Conservation (phyloP, 1,140 invertebrate genomes). For the Campoletis sonorensis region DNA sequence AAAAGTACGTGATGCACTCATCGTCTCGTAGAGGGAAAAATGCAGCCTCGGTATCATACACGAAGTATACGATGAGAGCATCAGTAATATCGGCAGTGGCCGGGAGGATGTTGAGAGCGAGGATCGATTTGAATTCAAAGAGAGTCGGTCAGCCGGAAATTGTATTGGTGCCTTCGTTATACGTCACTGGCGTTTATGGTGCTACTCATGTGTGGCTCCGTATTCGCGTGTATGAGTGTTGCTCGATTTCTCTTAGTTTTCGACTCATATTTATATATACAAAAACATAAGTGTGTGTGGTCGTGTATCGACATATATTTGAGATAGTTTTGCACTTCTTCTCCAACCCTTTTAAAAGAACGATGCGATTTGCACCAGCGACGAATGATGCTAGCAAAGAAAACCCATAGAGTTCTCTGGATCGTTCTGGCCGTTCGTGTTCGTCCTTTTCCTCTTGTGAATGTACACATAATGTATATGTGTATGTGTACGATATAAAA, state of each 20-base stretch:
- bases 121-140: constrained; percentile 47
- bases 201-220: neutral
- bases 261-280: too few relatives aligned
- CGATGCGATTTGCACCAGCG: constrained; percentile 35
- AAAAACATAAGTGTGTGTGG: neutral
- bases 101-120: constrained; percentile 4
- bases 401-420: neutral
- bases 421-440: neutral
- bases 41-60: neutral
- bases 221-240: neutral
- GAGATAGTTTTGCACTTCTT: too few relatives aligned
- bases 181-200: constrained; percentile 42
- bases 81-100: neutral
- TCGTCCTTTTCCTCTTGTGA: neutral
- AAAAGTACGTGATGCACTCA: constrained; percentile 6
- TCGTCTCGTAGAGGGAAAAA: neutral
- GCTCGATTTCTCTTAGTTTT: neutral
- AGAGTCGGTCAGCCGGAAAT: constrained; percentile 47
- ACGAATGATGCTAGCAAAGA: constrained; percentile 5
- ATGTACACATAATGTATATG: neutral
- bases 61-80: constrained; percentile 8
- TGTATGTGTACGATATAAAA: too few relatives aligned
- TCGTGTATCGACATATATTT: neutral
- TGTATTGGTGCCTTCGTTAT: constrained; percentile 49
- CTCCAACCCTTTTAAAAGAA: constrained; percentile 16